Base-by-base conservation (phyloP, 2,797 vertebrate species). In the Sorex maritimensis region DNA sequence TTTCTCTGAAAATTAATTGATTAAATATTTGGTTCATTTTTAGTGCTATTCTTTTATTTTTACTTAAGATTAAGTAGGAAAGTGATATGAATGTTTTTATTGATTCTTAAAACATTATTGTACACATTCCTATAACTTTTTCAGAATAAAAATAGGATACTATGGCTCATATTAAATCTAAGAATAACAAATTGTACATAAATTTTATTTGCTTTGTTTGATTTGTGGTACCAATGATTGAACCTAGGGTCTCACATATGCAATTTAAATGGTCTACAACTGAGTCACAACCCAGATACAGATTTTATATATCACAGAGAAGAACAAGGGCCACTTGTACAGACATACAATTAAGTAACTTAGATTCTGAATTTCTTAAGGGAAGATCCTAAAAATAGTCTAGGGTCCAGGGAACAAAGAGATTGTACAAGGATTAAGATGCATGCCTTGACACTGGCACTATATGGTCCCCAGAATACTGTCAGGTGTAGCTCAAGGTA, bases 21-120 rank as follows among this genome's bases (percentile, higher is more conserved):
- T 65, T 34, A 67, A 30, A 46, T 63, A 58, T 41, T 67, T 74
- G 90, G 74, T 72, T 58, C 92, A 82, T 79, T 90, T 93, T 93
- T 34, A 90, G 55, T 85, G 41, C 61, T 73, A 5, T 73, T 79
- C 58, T 82, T 65, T 63, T 52, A 87, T 74, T 17, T 4, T 75
- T 55, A 73, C 49, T 69, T 82, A n/a, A 74, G 14, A 63, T 30
- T 90, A 82, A 74, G 61, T 67, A 82, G 61, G 68, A 79, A 88
- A 80, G 79, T 63, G 28, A 49, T 49, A 69, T 55, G 81, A 90
- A 49, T 75, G 38, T 61, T 86, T 44, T 92, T 92, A 78, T 1
- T 88, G 24, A 86, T 75, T 82, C 30, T 83, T 90, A 90, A 94
- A 82, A 67, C 61, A 90, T 49, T 5, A 44, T 7, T 44, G 41